Evolutionary conservation across 2,797 vertebrate species (phyloP).

Genomic region (Intellagama lesueurii): DNA sequence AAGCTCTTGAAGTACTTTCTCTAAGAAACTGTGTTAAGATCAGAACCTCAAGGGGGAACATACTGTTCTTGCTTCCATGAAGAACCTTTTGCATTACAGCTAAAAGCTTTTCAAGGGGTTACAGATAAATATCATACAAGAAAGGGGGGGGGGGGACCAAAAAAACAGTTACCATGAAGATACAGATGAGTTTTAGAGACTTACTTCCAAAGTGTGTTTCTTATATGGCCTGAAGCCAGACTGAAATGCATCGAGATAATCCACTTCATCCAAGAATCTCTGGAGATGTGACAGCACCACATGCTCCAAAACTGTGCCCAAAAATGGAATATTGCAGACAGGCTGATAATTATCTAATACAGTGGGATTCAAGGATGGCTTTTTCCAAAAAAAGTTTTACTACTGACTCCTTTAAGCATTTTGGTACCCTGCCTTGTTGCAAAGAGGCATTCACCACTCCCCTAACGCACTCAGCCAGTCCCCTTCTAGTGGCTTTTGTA

Average conservation of each 20-base stretch:
- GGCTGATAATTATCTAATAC: too few relatives aligned
- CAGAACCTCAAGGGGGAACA: conserved; percentile 17
- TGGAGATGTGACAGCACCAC: background rate
- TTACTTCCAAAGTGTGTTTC: background rate
- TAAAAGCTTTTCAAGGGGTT: conserved; percentile 34
- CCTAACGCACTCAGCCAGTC: too few relatives aligned
- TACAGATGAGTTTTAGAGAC: background rate
- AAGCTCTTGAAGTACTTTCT: conserved; percentile 8
- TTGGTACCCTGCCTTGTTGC: too few relatives aligned
- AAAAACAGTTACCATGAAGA: conserved; percentile 13
- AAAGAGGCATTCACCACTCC: too few relatives aligned
- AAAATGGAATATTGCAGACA: too few relatives aligned
- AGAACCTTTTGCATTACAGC: conserved; percentile 14
- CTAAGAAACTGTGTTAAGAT: conserved; percentile 18
- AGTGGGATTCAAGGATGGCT: too few relatives aligned
- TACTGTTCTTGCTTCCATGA: conserved; percentile 10
- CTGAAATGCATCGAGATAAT: background rate
- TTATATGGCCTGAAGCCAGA: background rate
- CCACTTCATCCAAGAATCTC: background rate
- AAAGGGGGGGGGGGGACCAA: background rate
- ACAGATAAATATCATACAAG: conserved; percentile 17
- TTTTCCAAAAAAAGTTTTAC: too few relatives aligned
- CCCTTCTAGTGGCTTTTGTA: too few relatives aligned
- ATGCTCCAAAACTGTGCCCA: too few relatives aligned
- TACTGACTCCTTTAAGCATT: too few relatives aligned